Percentiles rank a stretch among this genome's conserved stretches.
Evolutionary conservation across 2,888 invertebrate genomes (phyloP).

Genomic region (Pimpla rufipes): DNA sequence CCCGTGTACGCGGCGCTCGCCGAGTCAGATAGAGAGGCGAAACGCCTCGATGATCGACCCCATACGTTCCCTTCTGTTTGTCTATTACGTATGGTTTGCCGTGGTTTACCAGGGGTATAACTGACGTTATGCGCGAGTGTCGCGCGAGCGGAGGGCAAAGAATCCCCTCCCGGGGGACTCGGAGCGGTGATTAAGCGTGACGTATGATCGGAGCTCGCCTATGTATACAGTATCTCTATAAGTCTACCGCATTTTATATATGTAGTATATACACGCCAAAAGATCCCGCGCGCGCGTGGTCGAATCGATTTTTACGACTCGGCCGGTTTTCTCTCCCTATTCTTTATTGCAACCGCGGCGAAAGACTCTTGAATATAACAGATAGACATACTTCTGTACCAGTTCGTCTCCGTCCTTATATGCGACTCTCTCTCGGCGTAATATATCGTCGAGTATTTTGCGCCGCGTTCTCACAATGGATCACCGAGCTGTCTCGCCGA

Average conservation of each 20-base stretch:
- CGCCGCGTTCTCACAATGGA: neutral
- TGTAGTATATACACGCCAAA: neutral
- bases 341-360: conserved; percentile 10
- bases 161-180: conserved; percentile 71
- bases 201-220: conserved; percentile 68
- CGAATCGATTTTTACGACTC: conserved; percentile 25
- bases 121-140: conserved; percentile 39
- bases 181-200: conserved; percentile 79
- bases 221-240: conserved; percentile 17
- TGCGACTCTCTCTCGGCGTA: conserved; percentile 11
- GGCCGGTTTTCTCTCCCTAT: conserved; percentile 11
- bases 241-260: neutral
- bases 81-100: conserved; percentile 81
- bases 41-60: conserved; percentile 75
- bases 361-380: conserved; percentile 11
- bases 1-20: conserved; percentile 69
- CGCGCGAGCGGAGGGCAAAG: conserved; percentile 30
- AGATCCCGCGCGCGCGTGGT: neutral
- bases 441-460: neutral
- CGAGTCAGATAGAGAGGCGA: conserved; percentile 59
- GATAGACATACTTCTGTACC: conserved; percentile 9
- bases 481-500: neutral
- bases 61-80: conserved; percentile 79
- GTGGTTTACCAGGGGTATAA: conserved; percentile 77
- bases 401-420: conserved; percentile 17